Evolutionary conservation across 2,888 invertebrate genomes (phyloP), one percentile per base, ranked within the genome.

Genomic region (Galerucella nymphaeae): DNA sequence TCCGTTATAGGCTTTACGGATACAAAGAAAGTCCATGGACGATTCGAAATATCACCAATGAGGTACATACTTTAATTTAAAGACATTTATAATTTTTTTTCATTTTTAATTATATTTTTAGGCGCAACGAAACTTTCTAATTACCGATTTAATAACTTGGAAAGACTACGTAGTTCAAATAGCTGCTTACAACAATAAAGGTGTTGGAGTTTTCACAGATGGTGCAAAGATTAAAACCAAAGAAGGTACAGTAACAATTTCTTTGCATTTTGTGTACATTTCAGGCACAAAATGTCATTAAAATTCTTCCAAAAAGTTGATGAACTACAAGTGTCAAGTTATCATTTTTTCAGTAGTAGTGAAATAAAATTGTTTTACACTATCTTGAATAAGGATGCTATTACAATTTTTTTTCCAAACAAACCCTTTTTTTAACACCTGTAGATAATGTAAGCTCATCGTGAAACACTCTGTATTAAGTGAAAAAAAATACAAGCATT

Each of bases 141-240:
- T 99, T 69, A 92, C 94, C 80, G 97, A 97, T 82, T 88, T 99
- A 76, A 98, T 98, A 73, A 97, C 97, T 0, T 99, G 98, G 97
- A 97, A 98, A 85, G 97, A 97, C 86, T 99, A 99, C 84, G 93
- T 96, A 68, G 93, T 99, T 0, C 96, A 96, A 88, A 96, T 99
- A 73, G 97, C 99, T 0, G 97, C 98, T 0, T 99, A 94, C 85
- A 99, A 99, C 85, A 95, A 96, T 80, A 96, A 97, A 88, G 99
- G 99, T 0, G 93, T 96, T 3, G 99, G 99, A 0, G 92, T 94
- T 0, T 99, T 93, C 84, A 96, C 96, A 16, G 94, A 95, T 11
- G 94, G 95, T 71, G 93, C 97, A 59, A 94, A 93, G 84, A 97
- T 98, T 61, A 96, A 97, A 87, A 99, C 99, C 2, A 94, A 95